Percentiles rank a stretch among this genome's conserved stretches.
These are phyloP conservation scores for Perccottus glenii DNA, from an alignment of 2,113 vertebrate genomes.

Conservation along the genomic window DNA sequence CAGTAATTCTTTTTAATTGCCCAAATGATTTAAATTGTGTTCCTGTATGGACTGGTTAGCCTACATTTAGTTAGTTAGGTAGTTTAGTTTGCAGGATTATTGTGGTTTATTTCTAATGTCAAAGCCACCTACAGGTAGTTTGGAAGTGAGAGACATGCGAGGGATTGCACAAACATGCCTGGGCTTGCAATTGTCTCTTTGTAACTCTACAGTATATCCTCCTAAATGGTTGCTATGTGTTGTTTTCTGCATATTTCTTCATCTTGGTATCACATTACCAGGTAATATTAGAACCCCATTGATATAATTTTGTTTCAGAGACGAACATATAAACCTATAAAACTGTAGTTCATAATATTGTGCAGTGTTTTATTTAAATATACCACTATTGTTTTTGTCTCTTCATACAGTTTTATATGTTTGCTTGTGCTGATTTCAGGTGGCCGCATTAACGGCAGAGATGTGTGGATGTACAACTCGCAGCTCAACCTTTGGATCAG, in stretches of 20 bases:
- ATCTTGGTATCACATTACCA: background rate
- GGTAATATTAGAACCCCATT: too few species aligned
- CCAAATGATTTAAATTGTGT: background rate
- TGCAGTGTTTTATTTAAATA: background rate
- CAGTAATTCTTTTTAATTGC: background rate
- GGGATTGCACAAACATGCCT: constrained; percentile 11
- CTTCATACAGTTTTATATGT: background rate
- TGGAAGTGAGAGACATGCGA: background rate
- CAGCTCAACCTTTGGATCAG: constrained; percentile 98
- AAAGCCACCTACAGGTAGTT: constrained; percentile 18
- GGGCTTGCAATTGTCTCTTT: constrained; percentile 41
- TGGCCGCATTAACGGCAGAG: constrained; percentile 95
- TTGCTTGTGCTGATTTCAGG: constrained; percentile 74
- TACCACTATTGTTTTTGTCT: constrained; percentile 2
- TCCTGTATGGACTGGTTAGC: background rate
- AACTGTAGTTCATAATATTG: too few species aligned
- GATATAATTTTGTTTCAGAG: too few species aligned
- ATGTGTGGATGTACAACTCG: constrained; percentile 99
- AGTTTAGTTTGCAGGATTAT: constrained; percentile 1
- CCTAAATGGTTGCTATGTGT: background rate
- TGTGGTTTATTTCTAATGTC: background rate
- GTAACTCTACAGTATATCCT: constrained; percentile 14
- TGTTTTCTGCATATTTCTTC: background rate
- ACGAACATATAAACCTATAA: too few species aligned
- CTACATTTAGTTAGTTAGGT: background rate